Base-by-base conservation (phyloP, 2,113 vertebrate genomes). In the Grammomys dolichurus region DNA sequence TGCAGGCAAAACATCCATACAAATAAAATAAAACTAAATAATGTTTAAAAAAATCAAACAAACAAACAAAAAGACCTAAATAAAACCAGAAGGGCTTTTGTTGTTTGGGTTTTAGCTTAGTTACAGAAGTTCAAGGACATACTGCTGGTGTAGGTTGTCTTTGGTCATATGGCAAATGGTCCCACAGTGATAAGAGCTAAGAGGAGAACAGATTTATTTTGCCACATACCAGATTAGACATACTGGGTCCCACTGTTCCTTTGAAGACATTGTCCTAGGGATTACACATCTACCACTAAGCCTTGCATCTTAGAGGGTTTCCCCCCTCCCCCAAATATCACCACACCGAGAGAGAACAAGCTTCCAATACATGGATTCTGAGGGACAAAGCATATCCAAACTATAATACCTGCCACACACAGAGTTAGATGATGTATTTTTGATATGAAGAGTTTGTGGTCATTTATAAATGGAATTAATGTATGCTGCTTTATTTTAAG, bases 401-500 rank as follows among this genome's bases (percentile, higher is more conserved):
- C 31, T 5, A 6, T 78, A 13, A 56, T 43, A 72, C 65, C 60
- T 72, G 3, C n/a, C 40, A 63, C 40, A 82, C 73, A 92, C 94
- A 56, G 3, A 89, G 40, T 94, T 93, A 87, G 70, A 58, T 75
- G 87, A 88, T 94, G 51, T 87, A n/a, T 93, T 92, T 96, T 94
- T 96, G 43, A 65, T 86, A 88, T 92, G 75, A 91, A 91, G 90
- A 93, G 24, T 94, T 94, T 93, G 43, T 92, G 14, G 69, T 94
- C 75, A 75, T 93, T 93, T 96, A 87, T 95, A 91, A 95, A 92
- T 92, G 91, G 81, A 86, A 96, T 96, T 97, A 97, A 97, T 92
- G 65, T 93, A 60, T 96, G 77, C 96, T 98, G 84, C 94, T 98
- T 95, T 98, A 46, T 97, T 98, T 98, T 95, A 98, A 99, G 98